phyloP scores from a whole-genome alignment of 2,888 invertebrate species.

The Cheilosia variabilis region DNA sequence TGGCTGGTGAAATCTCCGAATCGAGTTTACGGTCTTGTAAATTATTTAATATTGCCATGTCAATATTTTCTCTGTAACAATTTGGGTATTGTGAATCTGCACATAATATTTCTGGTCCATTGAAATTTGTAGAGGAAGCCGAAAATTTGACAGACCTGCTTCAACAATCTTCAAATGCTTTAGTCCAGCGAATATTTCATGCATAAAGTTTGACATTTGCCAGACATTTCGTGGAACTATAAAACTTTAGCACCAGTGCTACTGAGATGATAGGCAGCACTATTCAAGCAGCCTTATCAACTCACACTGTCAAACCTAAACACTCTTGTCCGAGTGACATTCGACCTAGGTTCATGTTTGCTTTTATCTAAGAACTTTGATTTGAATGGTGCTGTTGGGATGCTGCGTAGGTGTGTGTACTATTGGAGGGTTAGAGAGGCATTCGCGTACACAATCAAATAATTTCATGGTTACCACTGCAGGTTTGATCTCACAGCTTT shows the following conservation, averaged over 20 bases:
- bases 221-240: too few species aligned
- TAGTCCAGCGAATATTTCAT: too few species aligned
- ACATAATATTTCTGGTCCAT: not conserved
- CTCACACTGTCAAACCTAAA: not conserved
- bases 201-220: too few species aligned
- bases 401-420: too few species aligned
- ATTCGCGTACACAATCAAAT: too few species aligned
- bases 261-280: too few species aligned
- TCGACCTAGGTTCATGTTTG: not conserved
- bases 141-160: too few species aligned
- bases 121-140: not conserved
- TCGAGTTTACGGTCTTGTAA: not conserved
- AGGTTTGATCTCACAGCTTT: not conserved
- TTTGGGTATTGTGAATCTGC: not conserved
- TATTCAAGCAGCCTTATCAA: not conserved
- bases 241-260: too few species aligned
- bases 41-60: slow-evolving; percentile 27
- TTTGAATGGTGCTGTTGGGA: not conserved
- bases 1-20: slow-evolving; percentile 10
- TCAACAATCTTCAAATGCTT: too few species aligned
- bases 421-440: too few species aligned
- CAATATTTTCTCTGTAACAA: not conserved
- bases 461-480: too few species aligned
- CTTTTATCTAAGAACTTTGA: slow-evolving; percentile 15
- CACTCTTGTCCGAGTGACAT: not conserved